Percentiles rank a stretch among this genome's conserved stretches.
phyloP scores from a whole-genome alignment of 2,797 vertebrate genomes.

The Danionella dracula region DNA sequence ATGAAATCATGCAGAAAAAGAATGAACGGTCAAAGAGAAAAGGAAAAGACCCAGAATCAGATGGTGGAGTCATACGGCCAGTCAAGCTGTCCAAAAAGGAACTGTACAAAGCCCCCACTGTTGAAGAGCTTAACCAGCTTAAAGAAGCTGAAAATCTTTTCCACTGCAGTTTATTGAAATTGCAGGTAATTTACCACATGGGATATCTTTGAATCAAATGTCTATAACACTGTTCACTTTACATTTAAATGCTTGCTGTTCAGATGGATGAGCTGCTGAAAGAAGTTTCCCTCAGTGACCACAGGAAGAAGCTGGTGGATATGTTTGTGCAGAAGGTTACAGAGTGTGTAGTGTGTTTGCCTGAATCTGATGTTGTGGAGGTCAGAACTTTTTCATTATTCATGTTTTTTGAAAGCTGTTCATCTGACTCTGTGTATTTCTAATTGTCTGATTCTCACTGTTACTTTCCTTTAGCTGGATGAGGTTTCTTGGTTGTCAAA shows the following conservation, averaged over 20 bases:
- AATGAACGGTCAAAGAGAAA: conserved; percentile 39
- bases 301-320: conserved; percentile 77
- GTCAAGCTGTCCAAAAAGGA: conserved; percentile 80
- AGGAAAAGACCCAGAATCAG: conserved; percentile 29
- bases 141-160: conserved; percentile 91
- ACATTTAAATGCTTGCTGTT: too few relatives aligned
- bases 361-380: conserved; percentile 70
- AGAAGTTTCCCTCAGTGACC: conserved; percentile 83
- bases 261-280: conserved; percentile 93
- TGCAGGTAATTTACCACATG: too few relatives aligned
- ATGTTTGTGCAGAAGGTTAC: conserved; percentile 77
- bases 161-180: conserved; percentile 88
- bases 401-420: neutral
- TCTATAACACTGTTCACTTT: too few relatives aligned
- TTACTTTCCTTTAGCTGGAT: conserved; percentile 62
- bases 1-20: conserved; percentile 13
- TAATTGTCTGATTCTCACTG: neutral
- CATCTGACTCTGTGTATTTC: too few relatives aligned
- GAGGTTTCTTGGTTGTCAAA: conserved; percentile 82
- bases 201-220: too few relatives aligned
- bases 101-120: conserved; percentile 85
- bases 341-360: conserved; percentile 67
- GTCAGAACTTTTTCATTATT: conserved; percentile 50
- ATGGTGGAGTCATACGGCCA: conserved; percentile 59
- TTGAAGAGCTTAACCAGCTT: conserved; percentile 84